These are phyloP conservation scores for Alcis repandata DNA, from an alignment of 2,888 invertebrate species.

Conservation along the genomic window DNA sequence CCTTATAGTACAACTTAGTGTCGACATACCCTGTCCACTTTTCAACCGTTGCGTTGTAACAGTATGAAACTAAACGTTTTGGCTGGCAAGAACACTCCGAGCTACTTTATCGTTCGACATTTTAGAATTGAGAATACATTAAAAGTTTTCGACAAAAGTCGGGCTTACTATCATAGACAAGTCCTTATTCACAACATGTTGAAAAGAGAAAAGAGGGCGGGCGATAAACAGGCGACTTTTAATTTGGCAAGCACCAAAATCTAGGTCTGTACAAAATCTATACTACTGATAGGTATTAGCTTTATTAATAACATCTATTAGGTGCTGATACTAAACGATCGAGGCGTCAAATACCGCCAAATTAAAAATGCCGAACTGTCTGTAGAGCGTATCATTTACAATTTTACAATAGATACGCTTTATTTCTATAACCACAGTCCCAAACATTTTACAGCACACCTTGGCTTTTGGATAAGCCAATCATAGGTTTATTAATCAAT, in stretches of 20 bases:
- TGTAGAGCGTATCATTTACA: slow-evolving; percentile 38
- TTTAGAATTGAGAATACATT: slow-evolving; percentile 10
- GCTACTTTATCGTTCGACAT: slow-evolving; percentile 12
- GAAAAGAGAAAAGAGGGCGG: slow-evolving; percentile 82
- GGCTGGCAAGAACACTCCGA: slow-evolving; percentile 67
- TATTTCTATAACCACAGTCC: slow-evolving; percentile 82
- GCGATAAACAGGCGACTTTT: slow-evolving; percentile 49
- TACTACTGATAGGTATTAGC: slow-evolving; percentile 6
- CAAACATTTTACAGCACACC: slow-evolving; percentile 66
- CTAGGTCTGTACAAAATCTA: slow-evolving; percentile 15
- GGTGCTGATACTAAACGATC: slow-evolving; percentile 8
- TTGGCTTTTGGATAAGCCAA: slow-evolving; percentile 18
- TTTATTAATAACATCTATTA: not conserved
- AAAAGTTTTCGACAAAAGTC: slow-evolving; percentile 8
- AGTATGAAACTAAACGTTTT: slow-evolving; percentile 58
- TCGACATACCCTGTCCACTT: slow-evolving; percentile 85
- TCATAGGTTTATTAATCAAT: not conserved
- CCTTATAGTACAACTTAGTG: slow-evolving; percentile 79
- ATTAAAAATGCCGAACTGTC: slow-evolving; percentile 13
- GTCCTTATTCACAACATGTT: slow-evolving; percentile 77
- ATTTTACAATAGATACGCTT: slow-evolving; percentile 51
- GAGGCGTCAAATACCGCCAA: slow-evolving; percentile 9
- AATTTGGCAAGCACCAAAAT: slow-evolving; percentile 36
- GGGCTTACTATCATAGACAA: slow-evolving; percentile 14
- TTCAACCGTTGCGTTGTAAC: slow-evolving; percentile 81